Evolutionary conservation across 2,113 vertebrate species (phyloP).

Genomic region (Odocoileus virginianus): DNA sequence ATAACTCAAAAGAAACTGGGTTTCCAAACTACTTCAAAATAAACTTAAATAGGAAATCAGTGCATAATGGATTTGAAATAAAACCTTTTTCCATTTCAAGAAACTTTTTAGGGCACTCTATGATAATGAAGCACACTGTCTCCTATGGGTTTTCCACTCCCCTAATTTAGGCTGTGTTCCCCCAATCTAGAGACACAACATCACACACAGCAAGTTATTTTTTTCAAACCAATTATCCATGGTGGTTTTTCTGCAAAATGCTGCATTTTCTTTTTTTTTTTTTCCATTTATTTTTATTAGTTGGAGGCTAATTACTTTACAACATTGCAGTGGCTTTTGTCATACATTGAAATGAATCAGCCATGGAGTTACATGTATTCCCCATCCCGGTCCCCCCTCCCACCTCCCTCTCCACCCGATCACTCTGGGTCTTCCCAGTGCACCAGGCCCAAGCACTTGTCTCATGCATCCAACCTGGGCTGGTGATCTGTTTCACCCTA

Average conservation of each 20-base stretch:
- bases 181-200: background rate
- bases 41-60: background rate
- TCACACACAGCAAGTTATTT: slow-evolving; percentile 1
- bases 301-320: too few relatives aligned
- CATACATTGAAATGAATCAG: too few relatives aligned
- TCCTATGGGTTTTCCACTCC: background rate
- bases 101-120: background rate
- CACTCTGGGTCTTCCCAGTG: too few relatives aligned
- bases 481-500: too few relatives aligned
- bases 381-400: too few relatives aligned
- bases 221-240: slow-evolving; percentile 17
- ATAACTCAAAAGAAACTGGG: background rate
- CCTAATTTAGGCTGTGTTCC: slow-evolving; percentile 1
- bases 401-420: too few relatives aligned
- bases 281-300: too few relatives aligned
- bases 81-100: background rate
- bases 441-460: too few relatives aligned
- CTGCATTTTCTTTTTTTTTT: background rate
- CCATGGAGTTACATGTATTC: too few relatives aligned
- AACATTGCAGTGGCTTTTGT: too few relatives aligned
- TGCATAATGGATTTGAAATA: background rate
- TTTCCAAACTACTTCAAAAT: background rate
- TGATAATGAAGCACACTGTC: background rate
- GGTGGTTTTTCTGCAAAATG: background rate
- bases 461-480: too few relatives aligned